A percentile compares a stretch with the other conserved stretches of the same genome.
Evolutionary conservation across 2,888 invertebrate species (phyloP).

Genomic region (Venustoraphidia nigricollis): DNA sequence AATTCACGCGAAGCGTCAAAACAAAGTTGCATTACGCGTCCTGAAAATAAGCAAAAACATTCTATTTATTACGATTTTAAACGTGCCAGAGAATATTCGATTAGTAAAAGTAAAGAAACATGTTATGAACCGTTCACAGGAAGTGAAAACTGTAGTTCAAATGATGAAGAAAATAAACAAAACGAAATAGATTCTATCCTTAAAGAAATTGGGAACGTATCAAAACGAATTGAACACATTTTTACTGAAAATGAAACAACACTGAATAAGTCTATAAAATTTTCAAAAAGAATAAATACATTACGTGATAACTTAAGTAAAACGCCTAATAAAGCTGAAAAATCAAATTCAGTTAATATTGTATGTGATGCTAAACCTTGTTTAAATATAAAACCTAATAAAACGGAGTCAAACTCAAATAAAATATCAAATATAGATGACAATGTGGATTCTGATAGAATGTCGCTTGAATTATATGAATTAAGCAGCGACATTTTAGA

Average conservation of each 20-base stretch:
- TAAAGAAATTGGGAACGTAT: conserved; percentile 38
- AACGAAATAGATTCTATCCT: conserved; percentile 37
- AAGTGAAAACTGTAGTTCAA: conserved; percentile 28
- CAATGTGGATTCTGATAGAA: neutral
- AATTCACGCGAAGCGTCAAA: too few species aligned
- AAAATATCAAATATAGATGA: neutral
- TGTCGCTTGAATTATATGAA: conserved; percentile 2
- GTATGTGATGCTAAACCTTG: too few species aligned
- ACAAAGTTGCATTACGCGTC: too few species aligned
- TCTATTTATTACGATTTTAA: conserved; percentile 17
- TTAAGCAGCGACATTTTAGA: neutral
- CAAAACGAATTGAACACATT: conserved; percentile 38
- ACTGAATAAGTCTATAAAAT: conserved; percentile 26
- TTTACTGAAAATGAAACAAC: conserved; percentile 20
- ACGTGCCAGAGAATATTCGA: conserved; percentile 16
- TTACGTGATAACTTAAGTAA: conserved; percentile 19
- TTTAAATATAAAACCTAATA: too few species aligned
- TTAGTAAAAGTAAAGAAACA: conserved; percentile 23
- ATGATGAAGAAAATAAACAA: conserved; percentile 38
- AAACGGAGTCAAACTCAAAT: conserved; percentile 2
- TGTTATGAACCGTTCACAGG: conserved; percentile 27
- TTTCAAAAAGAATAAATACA: conserved; percentile 38
- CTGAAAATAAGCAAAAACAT: conserved; percentile 13
- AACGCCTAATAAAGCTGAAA: conserved; percentile 3
- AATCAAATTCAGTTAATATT: neutral